These are phyloP conservation scores for Hephaestus fuliginosus DNA, from an alignment of 2,797 vertebrate genomes.

Conservation along the genomic window DNA sequence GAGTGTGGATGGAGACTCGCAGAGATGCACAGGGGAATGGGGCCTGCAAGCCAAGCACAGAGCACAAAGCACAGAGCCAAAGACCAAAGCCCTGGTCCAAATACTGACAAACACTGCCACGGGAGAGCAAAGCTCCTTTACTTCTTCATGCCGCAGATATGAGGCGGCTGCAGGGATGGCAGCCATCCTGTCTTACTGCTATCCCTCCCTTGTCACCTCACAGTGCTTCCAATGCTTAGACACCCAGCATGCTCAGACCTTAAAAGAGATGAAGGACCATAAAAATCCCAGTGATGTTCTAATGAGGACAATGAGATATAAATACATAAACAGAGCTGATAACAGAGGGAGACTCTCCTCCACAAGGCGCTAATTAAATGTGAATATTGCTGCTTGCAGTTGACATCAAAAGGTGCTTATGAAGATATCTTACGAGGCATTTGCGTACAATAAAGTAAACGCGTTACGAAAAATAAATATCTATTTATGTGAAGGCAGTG, in stretches of 20 bases:
- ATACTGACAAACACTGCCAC: constrained; percentile 51
- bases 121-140: constrained; percentile 62
- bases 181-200: constrained; percentile 47
- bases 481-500: constrained; percentile 53
- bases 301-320: constrained; percentile 70
- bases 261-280: constrained; percentile 47
- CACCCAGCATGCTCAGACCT: constrained; percentile 10
- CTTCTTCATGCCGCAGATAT: constrained; percentile 51
- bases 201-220: constrained; percentile 27
- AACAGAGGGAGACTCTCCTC: constrained; percentile 47
- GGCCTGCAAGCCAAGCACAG: constrained; percentile 35
- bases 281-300: constrained; percentile 53
- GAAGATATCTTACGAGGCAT: constrained; percentile 61
- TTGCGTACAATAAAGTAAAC: constrained; percentile 59
- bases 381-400: constrained; percentile 48
- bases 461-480: constrained; percentile 63
- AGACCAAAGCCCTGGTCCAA: constrained; percentile 57
- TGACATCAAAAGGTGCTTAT: constrained; percentile 63
- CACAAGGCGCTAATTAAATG: constrained; percentile 70
- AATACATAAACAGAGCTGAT: constrained; percentile 68
- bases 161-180: constrained; percentile 31
- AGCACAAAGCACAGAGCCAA: constrained; percentile 54
- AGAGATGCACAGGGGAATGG: constrained; percentile 30
- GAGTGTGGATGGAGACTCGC: constrained; percentile 30
- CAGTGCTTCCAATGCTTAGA: constrained; percentile 1